Conservation (phyloP, 2,888 invertebrate genomes). For the Apoda limacodes region DNA sequence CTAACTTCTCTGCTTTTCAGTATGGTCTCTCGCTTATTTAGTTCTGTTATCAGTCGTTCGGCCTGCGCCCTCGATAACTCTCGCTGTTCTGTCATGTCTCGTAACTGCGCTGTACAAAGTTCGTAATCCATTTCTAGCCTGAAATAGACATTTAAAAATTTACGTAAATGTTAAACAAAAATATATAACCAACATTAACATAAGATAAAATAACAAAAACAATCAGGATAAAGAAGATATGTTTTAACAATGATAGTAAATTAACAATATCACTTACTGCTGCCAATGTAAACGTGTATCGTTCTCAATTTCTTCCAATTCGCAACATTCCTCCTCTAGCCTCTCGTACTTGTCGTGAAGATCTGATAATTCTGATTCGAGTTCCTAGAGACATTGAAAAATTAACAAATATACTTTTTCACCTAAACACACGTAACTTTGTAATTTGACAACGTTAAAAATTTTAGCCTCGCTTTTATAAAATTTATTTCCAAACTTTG, state of each 20-base stretch:
- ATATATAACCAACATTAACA: too few relatives aligned
- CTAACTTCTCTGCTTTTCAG: slow-evolving; percentile 70
- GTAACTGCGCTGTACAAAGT: slow-evolving; percentile 68
- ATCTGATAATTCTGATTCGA: slow-evolving; percentile 65
- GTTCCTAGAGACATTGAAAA: slow-evolving; percentile 38
- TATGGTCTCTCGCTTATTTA: slow-evolving; percentile 53
- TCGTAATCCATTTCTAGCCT: slow-evolving; percentile 74
- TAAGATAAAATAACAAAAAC: too few relatives aligned
- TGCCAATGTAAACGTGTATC: slow-evolving; percentile 75
- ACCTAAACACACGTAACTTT: neutral
- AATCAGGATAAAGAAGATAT: too few relatives aligned
- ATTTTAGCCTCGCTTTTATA: too few relatives aligned
- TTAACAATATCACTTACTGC: slow-evolving; percentile 50
- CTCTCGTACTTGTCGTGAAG: slow-evolving; percentile 73
- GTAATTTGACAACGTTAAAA: too few relatives aligned
- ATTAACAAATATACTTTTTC: too few relatives aligned
- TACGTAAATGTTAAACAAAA: too few relatives aligned
- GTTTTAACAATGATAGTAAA: too few relatives aligned
- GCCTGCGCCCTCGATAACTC: slow-evolving; percentile 66
- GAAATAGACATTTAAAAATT: slow-evolving; percentile 17
- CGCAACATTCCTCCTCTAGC: slow-evolving; percentile 79
- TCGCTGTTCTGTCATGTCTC: slow-evolving; percentile 69
- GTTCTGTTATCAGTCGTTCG: slow-evolving; percentile 46
- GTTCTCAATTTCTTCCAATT: slow-evolving; percentile 81
- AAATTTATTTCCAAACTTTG: too few relatives aligned